Conservation (phyloP, 2,888 invertebrate species). For the Amphipoea lucens region DNA sequence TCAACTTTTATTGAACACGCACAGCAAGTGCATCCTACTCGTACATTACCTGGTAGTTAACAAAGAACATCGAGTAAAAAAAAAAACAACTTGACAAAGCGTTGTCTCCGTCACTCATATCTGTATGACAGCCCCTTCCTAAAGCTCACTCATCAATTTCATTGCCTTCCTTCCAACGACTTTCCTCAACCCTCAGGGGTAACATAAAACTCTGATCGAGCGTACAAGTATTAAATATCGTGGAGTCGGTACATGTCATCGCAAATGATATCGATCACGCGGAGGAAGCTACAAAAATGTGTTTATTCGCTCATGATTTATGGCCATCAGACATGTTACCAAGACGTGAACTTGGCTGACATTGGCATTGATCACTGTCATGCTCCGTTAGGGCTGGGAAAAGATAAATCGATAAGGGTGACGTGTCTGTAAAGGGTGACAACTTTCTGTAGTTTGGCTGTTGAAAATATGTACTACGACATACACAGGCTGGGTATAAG, state of each 20-base stretch:
- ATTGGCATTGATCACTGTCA: slow-evolving; percentile 70
- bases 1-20: neutral
- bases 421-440: neutral
- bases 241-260: slow-evolving; percentile 49
- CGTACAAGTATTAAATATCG: slow-evolving; percentile 36
- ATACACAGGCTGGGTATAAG: neutral
- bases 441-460: neutral
- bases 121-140: neutral
- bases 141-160: slow-evolving; percentile 4
- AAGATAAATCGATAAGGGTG: slow-evolving; percentile 30
- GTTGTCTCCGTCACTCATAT: no score
- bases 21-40: neutral
- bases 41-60: neutral
- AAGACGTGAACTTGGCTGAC: slow-evolving; percentile 73
- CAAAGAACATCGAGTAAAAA: neutral
- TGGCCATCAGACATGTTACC: slow-evolving; percentile 65
- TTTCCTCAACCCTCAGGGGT: slow-evolving; percentile 21
- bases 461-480: neutral
- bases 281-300: slow-evolving; percentile 72
- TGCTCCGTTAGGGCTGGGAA: slow-evolving; percentile 42
- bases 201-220: slow-evolving; percentile 14
- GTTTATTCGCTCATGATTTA: slow-evolving; percentile 77
- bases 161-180: slow-evolving; percentile 11
- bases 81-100: neutral
- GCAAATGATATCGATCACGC: slow-evolving; percentile 68